Percentiles rank a stretch among this genome's conserved stretches.
phyloP scores from a whole-genome alignment of 2,888 invertebrate species.

The Timema cristinae region DNA sequence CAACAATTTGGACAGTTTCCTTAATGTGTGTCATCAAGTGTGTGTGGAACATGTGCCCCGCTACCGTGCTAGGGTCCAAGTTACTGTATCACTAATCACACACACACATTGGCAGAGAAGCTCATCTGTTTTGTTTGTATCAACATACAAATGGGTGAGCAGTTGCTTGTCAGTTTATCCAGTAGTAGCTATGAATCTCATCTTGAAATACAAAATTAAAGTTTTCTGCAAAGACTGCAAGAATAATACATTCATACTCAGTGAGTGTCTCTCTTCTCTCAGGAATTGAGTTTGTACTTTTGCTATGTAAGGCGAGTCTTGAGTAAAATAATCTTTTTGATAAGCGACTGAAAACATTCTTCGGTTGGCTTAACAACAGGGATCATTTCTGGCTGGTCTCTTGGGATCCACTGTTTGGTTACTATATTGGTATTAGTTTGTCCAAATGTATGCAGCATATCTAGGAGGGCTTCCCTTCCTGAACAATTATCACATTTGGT shows the following conservation, averaged over 20 bases:
- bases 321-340: neutral
- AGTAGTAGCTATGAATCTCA: neutral
- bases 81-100: neutral
- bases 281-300: constrained; percentile 6
- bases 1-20: no score
- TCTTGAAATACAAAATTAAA: constrained; percentile 12
- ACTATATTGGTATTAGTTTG: neutral
- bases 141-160: constrained; percentile 9
- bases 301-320: neutral
- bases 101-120: constrained; percentile 1
- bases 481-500: neutral
- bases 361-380: neutral
- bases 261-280: neutral
- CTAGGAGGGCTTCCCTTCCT: neutral
- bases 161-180: constrained; percentile 3
- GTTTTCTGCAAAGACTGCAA: constrained; percentile 13
- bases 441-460: neutral
- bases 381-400: neutral
- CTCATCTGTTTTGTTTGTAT: neutral
- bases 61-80: neutral
- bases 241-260: neutral
- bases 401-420: neutral
- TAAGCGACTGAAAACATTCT: constrained; percentile 11
- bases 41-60: neutral
- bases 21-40: no score